phyloP scores from a whole-genome alignment of 2,888 invertebrate species.

The Melanostoma scalare region DNA sequence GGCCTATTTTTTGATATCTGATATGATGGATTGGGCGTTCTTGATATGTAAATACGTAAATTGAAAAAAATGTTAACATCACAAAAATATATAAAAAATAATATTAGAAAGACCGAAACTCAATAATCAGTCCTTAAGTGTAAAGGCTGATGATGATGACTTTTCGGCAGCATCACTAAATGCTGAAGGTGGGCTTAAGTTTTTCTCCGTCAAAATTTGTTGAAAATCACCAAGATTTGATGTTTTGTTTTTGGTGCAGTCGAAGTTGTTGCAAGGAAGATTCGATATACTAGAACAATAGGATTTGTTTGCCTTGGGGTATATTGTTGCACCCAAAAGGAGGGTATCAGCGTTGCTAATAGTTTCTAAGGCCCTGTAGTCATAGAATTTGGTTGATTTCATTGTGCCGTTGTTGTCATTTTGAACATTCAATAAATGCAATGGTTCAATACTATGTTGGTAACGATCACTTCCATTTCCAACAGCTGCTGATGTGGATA shows the following conservation, averaged over 20 bases:
- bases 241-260: constrained; percentile 47
- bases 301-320: constrained; percentile 72
- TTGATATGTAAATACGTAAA: too few species aligned
- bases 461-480: constrained; percentile 72
- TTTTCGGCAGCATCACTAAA: constrained; percentile 81
- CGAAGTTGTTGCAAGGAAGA: constrained; percentile 47
- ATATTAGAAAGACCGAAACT: neutral
- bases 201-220: constrained; percentile 77
- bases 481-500: constrained; percentile 64
- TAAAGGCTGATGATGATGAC: constrained; percentile 3
- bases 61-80: too few species aligned
- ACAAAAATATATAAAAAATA: neutral
- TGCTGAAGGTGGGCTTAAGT: constrained; percentile 82
- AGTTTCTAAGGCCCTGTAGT: constrained; percentile 79
- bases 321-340: constrained; percentile 78
- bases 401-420: constrained; percentile 74
- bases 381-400: constrained; percentile 75
- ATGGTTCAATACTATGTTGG: constrained; percentile 78
- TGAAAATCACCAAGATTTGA: constrained; percentile 76
- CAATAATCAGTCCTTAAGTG: constrained; percentile 7
- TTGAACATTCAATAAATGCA: constrained; percentile 77
- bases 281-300: constrained; percentile 70
- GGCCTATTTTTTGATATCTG: too few species aligned
- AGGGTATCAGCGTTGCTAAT: constrained; percentile 79
- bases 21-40: too few species aligned